Base-by-base conservation (phyloP, 2,797 vertebrate genomes). In the Loris lydekkerianus region DNA sequence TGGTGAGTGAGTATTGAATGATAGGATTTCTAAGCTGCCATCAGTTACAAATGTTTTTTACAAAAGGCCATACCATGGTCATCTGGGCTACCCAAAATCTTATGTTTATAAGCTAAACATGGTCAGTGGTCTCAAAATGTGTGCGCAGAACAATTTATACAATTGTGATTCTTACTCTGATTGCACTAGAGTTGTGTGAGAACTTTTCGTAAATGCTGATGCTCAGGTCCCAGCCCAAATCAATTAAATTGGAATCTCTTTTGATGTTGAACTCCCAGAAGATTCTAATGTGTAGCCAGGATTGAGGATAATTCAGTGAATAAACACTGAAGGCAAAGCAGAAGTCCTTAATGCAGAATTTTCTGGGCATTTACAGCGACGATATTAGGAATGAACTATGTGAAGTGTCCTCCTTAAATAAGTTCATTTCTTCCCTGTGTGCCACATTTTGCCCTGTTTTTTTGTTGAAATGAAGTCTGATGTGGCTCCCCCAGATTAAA, bases 1-100 rank as follows among this genome's bases (percentile, higher is more conserved):
- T 60, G 94, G 88, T 81, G 93, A 96, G 67, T 76, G 46, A 91
- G 84, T 86, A 89, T 75, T 69, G 92, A 93, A 88, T 83, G 84
- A 93, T 65, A 20, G 89, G 93, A 95, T 96, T 98, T 97, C 10
- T 6, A 82, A 85, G 73, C 70, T 1, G 23, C 73, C n/a, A 37
- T 85, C 89, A 73, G 27, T 96, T 95, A 90, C 77, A 80, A 91
- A 86, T 60, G 63, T 88, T 86, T 89, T 83, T 92, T 73, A 53
- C 10, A 31, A 67, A 93, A 94, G 90, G 70, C 89, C 88, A 20
- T 3, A n/a, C 29, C 56, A 43, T 27, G 60, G 77, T 40, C 49
- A 76, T 27, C 20, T 61, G 63, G 49, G 53, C 72, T 69, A 76
- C 86, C 61, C 46, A 23, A 84, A 90, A 93, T 37, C 23, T 70